Percentiles rank a stretch among this genome's conserved stretches.
Conservation (phyloP, 2,797 vertebrate species). For the Crossoptilon crossoptilon region DNA sequence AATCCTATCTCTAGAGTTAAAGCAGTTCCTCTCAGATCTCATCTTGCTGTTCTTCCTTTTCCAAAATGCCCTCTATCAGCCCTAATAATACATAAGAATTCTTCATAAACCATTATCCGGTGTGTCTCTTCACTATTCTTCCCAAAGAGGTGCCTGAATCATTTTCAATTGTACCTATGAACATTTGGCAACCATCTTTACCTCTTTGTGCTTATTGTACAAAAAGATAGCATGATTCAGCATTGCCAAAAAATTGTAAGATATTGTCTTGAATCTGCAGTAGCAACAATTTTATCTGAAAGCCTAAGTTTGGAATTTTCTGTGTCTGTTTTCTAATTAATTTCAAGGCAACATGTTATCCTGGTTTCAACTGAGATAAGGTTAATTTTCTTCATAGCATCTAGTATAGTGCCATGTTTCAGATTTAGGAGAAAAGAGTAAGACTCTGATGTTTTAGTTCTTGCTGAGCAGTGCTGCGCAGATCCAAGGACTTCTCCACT, state of each 20-base stretch:
- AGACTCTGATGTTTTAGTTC: too few species aligned
- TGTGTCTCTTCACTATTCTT: conserved; percentile 31
- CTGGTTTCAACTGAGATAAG: neutral
- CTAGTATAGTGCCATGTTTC: neutral
- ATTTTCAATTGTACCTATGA: conserved; percentile 16
- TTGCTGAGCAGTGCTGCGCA: too few species aligned
- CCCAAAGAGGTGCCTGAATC: neutral
- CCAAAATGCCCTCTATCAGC: neutral
- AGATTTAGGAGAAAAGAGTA: neutral
- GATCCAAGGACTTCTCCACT: too few species aligned
- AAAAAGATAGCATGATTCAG: neutral
- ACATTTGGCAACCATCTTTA: conserved; percentile 24
- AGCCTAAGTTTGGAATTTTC: neutral
- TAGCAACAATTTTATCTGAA: neutral
- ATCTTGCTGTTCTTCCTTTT: neutral
- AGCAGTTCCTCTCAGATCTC: neutral
- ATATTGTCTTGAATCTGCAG: neutral
- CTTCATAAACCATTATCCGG: neutral
- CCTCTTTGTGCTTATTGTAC: conserved; percentile 9
- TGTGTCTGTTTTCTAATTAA: neutral
- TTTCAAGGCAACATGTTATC: neutral
- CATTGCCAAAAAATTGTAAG: neutral
- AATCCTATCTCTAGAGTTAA: neutral
- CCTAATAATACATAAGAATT: conserved; percentile 14
- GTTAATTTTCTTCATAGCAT: neutral